Evolutionary conservation across 2,113 vertebrate genomes (phyloP).

Genomic region (Cepphus grylle): DNA sequence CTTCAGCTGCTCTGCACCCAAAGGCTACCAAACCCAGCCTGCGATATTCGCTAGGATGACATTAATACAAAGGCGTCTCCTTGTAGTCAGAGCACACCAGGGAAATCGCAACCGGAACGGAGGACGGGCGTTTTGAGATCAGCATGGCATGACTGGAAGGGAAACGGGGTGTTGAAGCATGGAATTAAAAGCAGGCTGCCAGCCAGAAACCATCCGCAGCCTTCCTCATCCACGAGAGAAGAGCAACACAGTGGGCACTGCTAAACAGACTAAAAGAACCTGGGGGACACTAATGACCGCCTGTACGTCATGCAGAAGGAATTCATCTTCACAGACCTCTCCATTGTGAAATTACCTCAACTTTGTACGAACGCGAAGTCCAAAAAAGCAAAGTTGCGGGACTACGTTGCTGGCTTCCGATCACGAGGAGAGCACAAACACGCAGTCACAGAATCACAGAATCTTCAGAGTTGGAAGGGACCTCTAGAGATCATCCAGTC

Average conservation of each 20-base stretch:
- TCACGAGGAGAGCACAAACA: background rate
- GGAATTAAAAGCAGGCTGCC: background rate
- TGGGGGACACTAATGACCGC: background rate
- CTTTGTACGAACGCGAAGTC: background rate
- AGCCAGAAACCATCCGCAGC: background rate
- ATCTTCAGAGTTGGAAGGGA: too few species aligned
- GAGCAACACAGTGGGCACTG: background rate
- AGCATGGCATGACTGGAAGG: background rate
- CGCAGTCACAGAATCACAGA: too few species aligned
- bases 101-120: background rate
- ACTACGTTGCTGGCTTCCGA: background rate
- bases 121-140: background rate
- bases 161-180: background rate
- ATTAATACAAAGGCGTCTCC: background rate
- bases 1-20: background rate
- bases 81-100: background rate
- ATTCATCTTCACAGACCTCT: background rate
- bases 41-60: background rate
- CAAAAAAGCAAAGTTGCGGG: background rate
- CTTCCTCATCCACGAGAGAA: background rate
- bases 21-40: background rate
- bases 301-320: background rate
- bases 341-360: background rate
- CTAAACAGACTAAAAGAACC: background rate
- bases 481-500: too few species aligned